phyloP scores from a whole-genome alignment of 2,797 vertebrate species.

The Sebastes minor region DNA sequence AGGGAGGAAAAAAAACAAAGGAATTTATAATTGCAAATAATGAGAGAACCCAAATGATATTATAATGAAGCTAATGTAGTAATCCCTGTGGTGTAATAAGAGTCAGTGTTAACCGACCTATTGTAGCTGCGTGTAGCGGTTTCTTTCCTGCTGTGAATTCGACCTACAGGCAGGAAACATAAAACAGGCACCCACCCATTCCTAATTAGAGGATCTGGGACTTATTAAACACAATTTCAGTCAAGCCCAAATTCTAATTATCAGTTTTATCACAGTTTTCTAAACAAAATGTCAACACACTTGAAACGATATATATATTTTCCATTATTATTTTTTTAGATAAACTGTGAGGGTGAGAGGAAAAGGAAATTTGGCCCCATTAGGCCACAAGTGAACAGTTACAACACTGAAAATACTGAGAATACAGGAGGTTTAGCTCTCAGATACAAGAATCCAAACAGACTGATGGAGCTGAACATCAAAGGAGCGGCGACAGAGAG shows the following conservation, averaged over 20 bases:
- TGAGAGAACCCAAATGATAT: conserved; percentile 62
- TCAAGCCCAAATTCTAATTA: conserved; percentile 68
- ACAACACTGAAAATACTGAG: conserved; percentile 28
- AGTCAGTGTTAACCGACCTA: conserved; percentile 56
- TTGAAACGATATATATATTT: conserved; percentile 1
- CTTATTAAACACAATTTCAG: conserved; percentile 76
- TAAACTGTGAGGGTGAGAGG: background rate
- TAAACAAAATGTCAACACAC: conserved; percentile 51
- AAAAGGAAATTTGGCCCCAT: conserved; percentile 16
- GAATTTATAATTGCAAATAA: conserved; percentile 73
- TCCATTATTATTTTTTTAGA: background rate
- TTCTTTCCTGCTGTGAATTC: conserved; percentile 67
- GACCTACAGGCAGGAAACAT: conserved; percentile 66
- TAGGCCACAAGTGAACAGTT: conserved; percentile 30
- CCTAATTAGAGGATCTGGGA: conserved; percentile 74
- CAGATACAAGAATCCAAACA: conserved; percentile 50
- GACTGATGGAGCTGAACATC: conserved; percentile 50
- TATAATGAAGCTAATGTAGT: conserved; percentile 68
- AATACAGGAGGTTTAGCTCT: conserved; percentile 41
- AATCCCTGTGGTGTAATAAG: conserved; percentile 69
- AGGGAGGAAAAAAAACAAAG: conserved; percentile 50
- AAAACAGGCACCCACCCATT: conserved; percentile 53
- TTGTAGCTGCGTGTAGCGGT: conserved; percentile 59
- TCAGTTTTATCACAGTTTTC: conserved; percentile 70
- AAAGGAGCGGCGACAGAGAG: conserved; percentile 67